Evolutionary conservation across 2,797 vertebrate species (phyloP).

Genomic region (Myoxocephalus aenaeus): DNA sequence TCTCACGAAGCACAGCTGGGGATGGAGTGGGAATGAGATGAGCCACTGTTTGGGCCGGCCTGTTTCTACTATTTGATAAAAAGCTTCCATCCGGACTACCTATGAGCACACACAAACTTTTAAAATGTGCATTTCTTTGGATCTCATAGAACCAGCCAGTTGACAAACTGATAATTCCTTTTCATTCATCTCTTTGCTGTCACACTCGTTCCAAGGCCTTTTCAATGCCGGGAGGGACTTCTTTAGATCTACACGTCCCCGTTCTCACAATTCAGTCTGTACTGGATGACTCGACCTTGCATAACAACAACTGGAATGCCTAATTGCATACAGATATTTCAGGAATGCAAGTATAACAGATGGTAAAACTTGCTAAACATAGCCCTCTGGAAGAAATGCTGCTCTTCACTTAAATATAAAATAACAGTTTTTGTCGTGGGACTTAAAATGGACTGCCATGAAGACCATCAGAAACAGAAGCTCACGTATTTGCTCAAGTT

Average conservation of each 20-base stretch:
- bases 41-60: conserved; percentile 9
- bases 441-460: neutral
- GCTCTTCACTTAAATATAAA: conserved; percentile 19
- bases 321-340: conserved; percentile 59
- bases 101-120: conserved; percentile 8
- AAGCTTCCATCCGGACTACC: neutral
- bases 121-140: conserved; percentile 2
- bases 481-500: conserved; percentile 2
- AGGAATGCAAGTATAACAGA: conserved; percentile 67
- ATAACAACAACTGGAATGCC: conserved; percentile 71
- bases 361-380: conserved; percentile 49
- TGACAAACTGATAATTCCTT: neutral
- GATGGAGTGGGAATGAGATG: conserved; percentile 8
- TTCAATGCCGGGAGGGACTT: conserved; percentile 2
- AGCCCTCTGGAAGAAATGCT: conserved; percentile 15
- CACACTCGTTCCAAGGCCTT: conserved; percentile 8
- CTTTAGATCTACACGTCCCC: conserved; percentile 16
- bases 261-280: conserved; percentile 35
- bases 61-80: neutral
- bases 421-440: neutral
- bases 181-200: conserved; percentile 14
- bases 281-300: conserved; percentile 49
- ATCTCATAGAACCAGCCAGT: neutral
- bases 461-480: conserved; percentile 4
- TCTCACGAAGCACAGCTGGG: conserved; percentile 34